phyloP scores from a whole-genome alignment of 1,140 invertebrate genomes.

The Euura lappo region DNA sequence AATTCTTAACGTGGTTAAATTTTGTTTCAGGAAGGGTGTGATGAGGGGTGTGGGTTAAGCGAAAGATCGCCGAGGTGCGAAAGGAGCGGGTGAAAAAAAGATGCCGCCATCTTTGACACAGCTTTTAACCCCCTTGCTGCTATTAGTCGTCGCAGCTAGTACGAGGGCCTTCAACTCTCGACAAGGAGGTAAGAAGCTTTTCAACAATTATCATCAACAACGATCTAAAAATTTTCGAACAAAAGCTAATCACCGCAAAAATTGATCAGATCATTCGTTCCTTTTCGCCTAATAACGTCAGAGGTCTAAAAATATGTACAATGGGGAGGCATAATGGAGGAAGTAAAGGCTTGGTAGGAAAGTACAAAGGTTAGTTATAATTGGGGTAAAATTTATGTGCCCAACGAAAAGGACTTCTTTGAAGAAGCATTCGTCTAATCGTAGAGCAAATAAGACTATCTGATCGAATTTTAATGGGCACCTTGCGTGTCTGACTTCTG shows the following conservation, averaged over 20 bases:
- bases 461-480: slow-evolving; percentile 56
- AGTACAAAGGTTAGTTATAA: slow-evolving; percentile 17
- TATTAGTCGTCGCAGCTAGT: slow-evolving; percentile 56
- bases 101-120: slow-evolving; percentile 49
- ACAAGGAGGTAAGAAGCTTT: slow-evolving; percentile 50
- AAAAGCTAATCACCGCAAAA: neutral
- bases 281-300: neutral
- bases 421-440: slow-evolving; percentile 47
- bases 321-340: too few species aligned
- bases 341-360: too few species aligned
- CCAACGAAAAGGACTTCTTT: slow-evolving; percentile 13
- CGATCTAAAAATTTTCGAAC: neutral
- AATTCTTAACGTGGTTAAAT: neutral
- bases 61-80: slow-evolving; percentile 35
- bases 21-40: slow-evolving; percentile 37
- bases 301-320: too few species aligned
- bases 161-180: slow-evolving; percentile 50
- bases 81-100: slow-evolving; percentile 43
- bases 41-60: slow-evolving; percentile 59
- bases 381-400: slow-evolving; percentile 38
- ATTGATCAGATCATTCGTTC: neutral
- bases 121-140: slow-evolving; percentile 53
- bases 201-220: neutral
- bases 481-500: slow-evolving; percentile 41
- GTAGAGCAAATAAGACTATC: slow-evolving; percentile 54